Percentiles rank a stretch among this genome's conserved stretches.
Evolutionary conservation across 2,113 vertebrate species (phyloP).

Genomic region (Heloderma charlesbogerti): DNA sequence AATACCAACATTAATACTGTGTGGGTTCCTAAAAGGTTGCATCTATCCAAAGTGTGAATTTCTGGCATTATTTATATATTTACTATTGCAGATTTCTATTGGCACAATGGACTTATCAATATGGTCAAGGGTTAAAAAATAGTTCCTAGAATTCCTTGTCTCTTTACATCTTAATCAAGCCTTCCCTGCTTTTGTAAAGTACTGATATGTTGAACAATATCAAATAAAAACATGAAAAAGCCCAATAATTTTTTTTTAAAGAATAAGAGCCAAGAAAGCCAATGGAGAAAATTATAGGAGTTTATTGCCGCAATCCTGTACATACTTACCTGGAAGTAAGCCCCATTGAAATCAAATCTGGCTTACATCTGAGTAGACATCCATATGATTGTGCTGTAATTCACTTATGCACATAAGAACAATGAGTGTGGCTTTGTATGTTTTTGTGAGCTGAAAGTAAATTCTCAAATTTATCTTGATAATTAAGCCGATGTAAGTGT

Average conservation of each 20-base stretch:
- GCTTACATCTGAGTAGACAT: neutral
- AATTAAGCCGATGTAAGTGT: neutral
- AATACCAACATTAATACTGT: neutral
- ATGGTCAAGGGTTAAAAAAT: neutral
- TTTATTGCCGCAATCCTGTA: neutral
- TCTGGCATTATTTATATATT: neutral
- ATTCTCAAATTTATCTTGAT: neutral
- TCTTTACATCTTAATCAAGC: neutral
- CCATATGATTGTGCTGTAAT: neutral
- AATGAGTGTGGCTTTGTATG: neutral
- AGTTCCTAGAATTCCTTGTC: neutral
- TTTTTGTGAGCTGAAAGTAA: neutral
- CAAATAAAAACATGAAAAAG: neutral
- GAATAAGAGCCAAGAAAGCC: neutral
- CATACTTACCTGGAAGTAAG: neutral
- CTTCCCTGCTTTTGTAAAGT: neutral
- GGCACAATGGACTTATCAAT: neutral
- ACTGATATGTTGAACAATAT: neutral
- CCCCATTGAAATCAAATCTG: neutral
- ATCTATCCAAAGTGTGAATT: neutral
- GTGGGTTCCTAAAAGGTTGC: neutral
- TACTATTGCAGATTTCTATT: neutral
- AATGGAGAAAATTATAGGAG: neutral
- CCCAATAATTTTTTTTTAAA: neutral
- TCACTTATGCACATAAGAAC: neutral